A percentile compares a stretch with the other conserved stretches of the same genome.
phyloP scores from a whole-genome alignment of 2,888 invertebrate genomes.

The Calliopum simillimum region DNA sequence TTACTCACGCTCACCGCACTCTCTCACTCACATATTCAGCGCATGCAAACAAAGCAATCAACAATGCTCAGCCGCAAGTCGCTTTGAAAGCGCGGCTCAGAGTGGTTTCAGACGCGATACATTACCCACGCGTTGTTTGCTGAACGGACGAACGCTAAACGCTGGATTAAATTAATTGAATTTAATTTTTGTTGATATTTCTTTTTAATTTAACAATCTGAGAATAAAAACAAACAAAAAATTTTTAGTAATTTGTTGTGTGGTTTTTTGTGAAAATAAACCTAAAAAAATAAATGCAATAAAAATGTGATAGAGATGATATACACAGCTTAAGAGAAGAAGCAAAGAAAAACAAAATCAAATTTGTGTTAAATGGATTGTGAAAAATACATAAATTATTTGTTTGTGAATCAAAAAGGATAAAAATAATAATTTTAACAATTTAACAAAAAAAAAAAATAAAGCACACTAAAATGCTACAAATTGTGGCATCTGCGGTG shows the following conservation, averaged over 20 bases:
- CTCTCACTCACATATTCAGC: conserved; percentile 28
- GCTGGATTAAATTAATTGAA: conserved; percentile 49
- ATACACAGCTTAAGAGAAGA: no score
- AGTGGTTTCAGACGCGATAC: conserved; percentile 63
- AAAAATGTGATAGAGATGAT: no score
- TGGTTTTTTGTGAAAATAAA: no score
- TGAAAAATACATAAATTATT: no score
- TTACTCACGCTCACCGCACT: conserved; percentile 23
- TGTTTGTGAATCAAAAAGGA: no score
- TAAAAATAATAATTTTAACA: no score
- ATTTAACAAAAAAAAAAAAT: no score
- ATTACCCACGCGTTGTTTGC: conserved; percentile 55
- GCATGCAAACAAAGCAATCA: conserved; percentile 15
- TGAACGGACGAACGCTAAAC: conserved; percentile 49
- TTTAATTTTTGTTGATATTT: conserved; percentile 47
- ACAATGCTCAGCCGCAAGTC: conserved; percentile 13
- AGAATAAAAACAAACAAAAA: conserved; percentile 17
- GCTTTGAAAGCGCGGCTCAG: conserved; percentile 52
- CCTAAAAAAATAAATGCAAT: no score
- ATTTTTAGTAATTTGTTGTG: neutral
- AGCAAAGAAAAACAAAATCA: no score
- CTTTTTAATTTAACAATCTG: conserved; percentile 38
- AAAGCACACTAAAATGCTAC: no score
- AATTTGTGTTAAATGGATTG: no score
- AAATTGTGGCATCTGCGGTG: no score